Evolutionary conservation across 2,113 vertebrate species (phyloP).

Genomic region (Silurus meridionalis): DNA sequence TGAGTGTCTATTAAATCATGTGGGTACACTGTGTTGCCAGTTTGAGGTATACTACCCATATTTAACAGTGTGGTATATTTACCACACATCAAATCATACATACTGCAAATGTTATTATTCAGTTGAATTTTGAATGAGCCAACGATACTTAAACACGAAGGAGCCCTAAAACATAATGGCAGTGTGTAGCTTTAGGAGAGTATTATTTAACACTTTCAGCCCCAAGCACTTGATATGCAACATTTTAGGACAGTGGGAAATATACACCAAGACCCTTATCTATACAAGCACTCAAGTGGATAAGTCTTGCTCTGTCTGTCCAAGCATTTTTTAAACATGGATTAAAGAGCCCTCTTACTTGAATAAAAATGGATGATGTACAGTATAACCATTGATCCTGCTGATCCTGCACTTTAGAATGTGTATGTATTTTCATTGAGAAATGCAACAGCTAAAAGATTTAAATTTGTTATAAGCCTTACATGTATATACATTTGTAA

Average conservation of each 20-base stretch:
- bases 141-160: background rate
- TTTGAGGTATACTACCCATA: background rate
- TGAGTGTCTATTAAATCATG: background rate
- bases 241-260: too few relatives aligned
- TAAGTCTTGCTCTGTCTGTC: too few relatives aligned
- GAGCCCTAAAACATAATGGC: background rate
- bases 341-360: background rate
- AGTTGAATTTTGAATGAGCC: background rate
- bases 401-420: background rate
- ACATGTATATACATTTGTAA: background rate
- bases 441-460: background rate
- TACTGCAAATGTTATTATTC: background rate
- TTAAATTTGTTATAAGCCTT: background rate
- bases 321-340: background rate
- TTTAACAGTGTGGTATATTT: background rate
- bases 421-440: background rate
- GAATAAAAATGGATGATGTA: background rate
- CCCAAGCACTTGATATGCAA: background rate
- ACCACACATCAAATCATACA: background rate
- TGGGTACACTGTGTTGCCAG: constrained; percentile 16
- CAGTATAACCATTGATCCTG: background rate
- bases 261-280: background rate
- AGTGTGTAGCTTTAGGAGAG: background rate
- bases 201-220: background rate
- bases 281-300: background rate